Percentiles rank a stretch among this genome's conserved stretches.
Evolutionary conservation across 2,888 invertebrate species (phyloP).

Genomic region (Lasioglossum marginatum): DNA sequence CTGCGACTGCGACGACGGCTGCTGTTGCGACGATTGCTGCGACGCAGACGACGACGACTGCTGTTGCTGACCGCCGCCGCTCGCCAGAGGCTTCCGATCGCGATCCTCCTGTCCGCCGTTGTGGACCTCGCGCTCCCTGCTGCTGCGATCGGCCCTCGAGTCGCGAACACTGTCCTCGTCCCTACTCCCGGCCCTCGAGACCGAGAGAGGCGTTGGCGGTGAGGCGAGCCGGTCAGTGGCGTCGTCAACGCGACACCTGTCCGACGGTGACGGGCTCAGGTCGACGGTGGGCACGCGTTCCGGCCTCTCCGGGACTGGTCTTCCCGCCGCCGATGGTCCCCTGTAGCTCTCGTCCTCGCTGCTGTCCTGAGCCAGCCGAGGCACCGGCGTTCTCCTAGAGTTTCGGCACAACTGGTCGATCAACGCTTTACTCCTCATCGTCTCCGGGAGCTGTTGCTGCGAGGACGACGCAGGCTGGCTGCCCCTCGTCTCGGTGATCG

Average conservation of each 20-base stretch:
- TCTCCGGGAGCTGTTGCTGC: slow-evolving; percentile 86
- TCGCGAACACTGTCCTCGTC: slow-evolving; percentile 79
- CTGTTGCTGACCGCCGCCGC: neutral
- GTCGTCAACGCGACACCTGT: slow-evolving; percentile 78
- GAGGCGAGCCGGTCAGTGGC: slow-evolving; percentile 81
- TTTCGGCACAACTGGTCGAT: slow-evolving; percentile 89
- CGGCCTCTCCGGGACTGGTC: slow-evolving; percentile 78
- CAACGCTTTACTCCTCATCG: slow-evolving; percentile 87
- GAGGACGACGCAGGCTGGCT: slow-evolving; percentile 84
- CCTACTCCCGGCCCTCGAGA: slow-evolving; percentile 78
- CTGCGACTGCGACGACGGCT: slow-evolving; percentile 62
- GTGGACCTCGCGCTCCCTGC: slow-evolving; percentile 80
- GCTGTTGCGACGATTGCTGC: slow-evolving; percentile 60
- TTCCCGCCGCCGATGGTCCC: slow-evolving; percentile 69
- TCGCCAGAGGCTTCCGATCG: slow-evolving; percentile 70
- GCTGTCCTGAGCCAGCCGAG: slow-evolving; percentile 83
- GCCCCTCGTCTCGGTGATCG: slow-evolving; percentile 80
- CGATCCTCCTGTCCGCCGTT: slow-evolving; percentile 78
- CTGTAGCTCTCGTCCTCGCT: slow-evolving; percentile 85
- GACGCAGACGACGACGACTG: slow-evolving; percentile 50
- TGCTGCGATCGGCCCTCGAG: slow-evolving; percentile 78
- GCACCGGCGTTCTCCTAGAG: slow-evolving; percentile 86
- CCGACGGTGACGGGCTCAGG: slow-evolving; percentile 82
- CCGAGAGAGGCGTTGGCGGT: slow-evolving; percentile 80
- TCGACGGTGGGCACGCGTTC: slow-evolving; percentile 83